Base-by-base conservation (phyloP, 2,888 invertebrate species). In the Hofmannophila pseudospretella region DNA sequence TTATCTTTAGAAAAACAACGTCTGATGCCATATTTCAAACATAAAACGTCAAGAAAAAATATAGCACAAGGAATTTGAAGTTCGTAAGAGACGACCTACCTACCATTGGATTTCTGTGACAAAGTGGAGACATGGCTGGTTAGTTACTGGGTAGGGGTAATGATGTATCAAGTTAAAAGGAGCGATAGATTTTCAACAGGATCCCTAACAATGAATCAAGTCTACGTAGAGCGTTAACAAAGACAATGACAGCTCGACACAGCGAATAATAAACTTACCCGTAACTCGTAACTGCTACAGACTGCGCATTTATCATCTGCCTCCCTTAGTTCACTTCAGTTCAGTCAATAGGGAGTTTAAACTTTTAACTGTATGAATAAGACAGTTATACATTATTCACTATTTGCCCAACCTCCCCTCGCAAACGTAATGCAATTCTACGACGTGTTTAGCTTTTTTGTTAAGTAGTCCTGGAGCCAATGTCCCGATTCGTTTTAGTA, bases 301-400 rank as follows among this genome's bases (percentile, higher is more conserved):
- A 65, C 52, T 53, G 49, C 46, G 47, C 72, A 73, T 79, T 75
- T 62, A 75, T 80, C 79, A 79, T 74, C 67, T 61, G 68, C 71
- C n/a, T n/a, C n/a, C 47, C 72, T 69, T 73, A n/a, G n/a, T n/a
- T n/a, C n/a, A n/a, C n/a, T n/a, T n/a, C n/a, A n/a, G 73, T 60
- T 68, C 67, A 70, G 57, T 76, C 75, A 76, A 81, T 77, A 74
- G 75, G 78, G 76, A 65, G 69, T 80, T 79, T 74, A 80, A 77
- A 77, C 66, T 77, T 79, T 78, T 69, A 72, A 75, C 76, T 69
- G 67, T 67, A 67, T 67, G 72, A 73, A 73, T 70, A 68, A 66
- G 68, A 66, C 64, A 66, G 63, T 64, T n/a, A 62, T 71, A 62
- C 69, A 78, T 81, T 79, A 81, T 82, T 80, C 74, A 78, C 73